phyloP scores from a whole-genome alignment of 2,113 vertebrate species.

The Fulica atra region DNA sequence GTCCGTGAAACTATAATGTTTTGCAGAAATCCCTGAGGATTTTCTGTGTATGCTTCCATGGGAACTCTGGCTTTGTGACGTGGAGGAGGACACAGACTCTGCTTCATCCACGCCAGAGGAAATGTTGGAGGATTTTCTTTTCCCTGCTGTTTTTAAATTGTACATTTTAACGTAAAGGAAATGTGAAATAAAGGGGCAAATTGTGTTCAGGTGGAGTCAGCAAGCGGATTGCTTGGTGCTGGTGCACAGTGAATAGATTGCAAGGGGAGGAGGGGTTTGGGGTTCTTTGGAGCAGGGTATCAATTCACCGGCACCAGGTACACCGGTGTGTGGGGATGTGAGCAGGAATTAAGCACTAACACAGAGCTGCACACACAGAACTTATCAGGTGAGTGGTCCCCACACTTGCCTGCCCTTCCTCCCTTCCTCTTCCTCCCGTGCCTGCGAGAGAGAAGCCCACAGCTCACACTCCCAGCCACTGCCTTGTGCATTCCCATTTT shows the following conservation, averaged over 20 bases:
- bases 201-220: neutral
- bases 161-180: neutral
- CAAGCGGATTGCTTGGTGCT: neutral
- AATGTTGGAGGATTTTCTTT: too few species aligned
- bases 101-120: neutral
- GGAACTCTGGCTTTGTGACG: neutral
- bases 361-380: neutral
- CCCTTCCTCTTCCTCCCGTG: neutral
- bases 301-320: neutral
- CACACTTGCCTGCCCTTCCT: neutral
- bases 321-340: neutral
- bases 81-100: neutral
- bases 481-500: slow-evolving; percentile 62
- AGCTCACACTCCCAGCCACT: neutral
- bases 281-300: neutral
- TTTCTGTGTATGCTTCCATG: neutral
- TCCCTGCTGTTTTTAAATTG: neutral
- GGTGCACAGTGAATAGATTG: neutral
- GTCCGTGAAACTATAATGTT: neutral
- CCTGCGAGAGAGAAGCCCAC: neutral
- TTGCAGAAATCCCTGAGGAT: neutral
- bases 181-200: neutral
- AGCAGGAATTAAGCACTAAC: neutral
- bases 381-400: neutral
- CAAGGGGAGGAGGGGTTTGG: too few species aligned